These are phyloP conservation scores for Tineola bisselliella DNA, from an alignment of 2,888 invertebrate species.

Conservation along the genomic window DNA sequence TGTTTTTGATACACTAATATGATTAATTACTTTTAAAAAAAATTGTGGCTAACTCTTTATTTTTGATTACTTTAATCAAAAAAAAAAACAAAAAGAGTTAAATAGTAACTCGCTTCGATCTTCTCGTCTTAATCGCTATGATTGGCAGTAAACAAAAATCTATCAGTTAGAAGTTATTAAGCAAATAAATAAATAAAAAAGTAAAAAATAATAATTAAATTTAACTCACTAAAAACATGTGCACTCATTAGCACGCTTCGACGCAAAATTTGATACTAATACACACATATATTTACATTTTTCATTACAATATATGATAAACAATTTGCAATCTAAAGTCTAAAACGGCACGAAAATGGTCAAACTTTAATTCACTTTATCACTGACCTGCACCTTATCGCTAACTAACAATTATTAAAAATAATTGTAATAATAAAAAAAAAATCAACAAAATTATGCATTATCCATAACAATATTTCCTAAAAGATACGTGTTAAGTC, in stretches of 20 bases:
- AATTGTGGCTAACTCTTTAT: no score
- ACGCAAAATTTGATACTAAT: not conserved
- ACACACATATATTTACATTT: not conserved
- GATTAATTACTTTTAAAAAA: no score
- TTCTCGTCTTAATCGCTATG: no score
- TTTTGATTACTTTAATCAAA: no score
- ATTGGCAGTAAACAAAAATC: no score
- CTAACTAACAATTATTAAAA: not conserved
- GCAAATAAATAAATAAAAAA: not conserved
- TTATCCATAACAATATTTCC: no score
- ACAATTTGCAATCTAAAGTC: slow-evolving; percentile 5
- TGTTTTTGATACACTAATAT: no score
- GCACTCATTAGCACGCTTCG: not conserved
- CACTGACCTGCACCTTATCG: not conserved
- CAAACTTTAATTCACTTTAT: slow-evolving; percentile 6
- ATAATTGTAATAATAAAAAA: not conserved
- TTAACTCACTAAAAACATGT: not conserved
- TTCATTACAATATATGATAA: not conserved
- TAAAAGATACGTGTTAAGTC: no score
- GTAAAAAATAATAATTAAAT: not conserved
- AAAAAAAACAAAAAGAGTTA: no score
- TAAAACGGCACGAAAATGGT: not conserved
- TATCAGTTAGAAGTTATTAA: no score
- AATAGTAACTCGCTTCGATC: no score
- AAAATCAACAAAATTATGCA: no score